Base-by-base conservation (phyloP, 2,888 invertebrate genomes). In the Yponomeuta plumbellus region DNA sequence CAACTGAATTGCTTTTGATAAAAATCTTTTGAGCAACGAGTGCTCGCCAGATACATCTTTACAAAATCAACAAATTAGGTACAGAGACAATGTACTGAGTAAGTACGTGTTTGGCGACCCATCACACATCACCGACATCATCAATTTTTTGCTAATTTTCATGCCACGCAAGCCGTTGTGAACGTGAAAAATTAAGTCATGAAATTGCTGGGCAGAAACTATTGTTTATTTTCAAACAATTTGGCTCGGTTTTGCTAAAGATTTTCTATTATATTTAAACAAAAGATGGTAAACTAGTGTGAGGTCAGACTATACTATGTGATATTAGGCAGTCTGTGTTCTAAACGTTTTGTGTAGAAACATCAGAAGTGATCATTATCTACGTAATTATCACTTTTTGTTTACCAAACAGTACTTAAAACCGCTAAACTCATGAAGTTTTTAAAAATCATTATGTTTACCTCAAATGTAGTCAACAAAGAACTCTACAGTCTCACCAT, bases 221-320 rank as follows among this genome's bases (percentile, higher is more conserved):
- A 59, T 59, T 59, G 59, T 59, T 23, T 59, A 21, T 59, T 59
- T 59, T 59, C 13, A 23, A 21, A 23, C 21, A 21, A 59, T 59
- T 59, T 21, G 59, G 59, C 21, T 59, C 59, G 59, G 59, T 23
- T 59, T 21, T 59, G 59, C 21, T 2, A 11, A 59, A 59, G 22
- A 59, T 21, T 59, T 59, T 3, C 22, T 23, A 22, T 22, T 59
- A 10, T 59, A 21, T 59, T 23, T 59, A 11, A 22, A 59, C 59
- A 59, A 59, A 59, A 59, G 59, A 59, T 23, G 23, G 59, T 59
- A 59, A 20, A 1, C 59, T 23, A 58, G 21, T 59, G 59, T 59
- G 23, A 22, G 21, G 59, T 59, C n/a, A 22, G 22, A 52, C 44
- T 52, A 52, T 17, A 17, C 44, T 17, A 17, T 17, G 13, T 52